Conservation (phyloP, 2,888 invertebrate species). For the Drosophila kokeensis region DNA sequence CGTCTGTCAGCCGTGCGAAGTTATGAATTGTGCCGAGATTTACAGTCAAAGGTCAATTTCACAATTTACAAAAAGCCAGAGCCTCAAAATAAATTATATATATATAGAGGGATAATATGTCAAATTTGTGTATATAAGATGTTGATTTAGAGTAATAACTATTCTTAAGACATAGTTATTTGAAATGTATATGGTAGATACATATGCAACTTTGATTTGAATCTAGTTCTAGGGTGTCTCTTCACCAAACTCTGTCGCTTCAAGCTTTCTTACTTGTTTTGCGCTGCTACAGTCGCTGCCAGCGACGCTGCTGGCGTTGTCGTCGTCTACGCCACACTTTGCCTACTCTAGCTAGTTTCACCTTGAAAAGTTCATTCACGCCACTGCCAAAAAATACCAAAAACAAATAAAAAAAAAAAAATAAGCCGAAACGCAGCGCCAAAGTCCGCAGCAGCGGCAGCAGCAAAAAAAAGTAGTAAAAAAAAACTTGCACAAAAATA, state of each 20-base stretch:
- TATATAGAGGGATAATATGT: neutral
- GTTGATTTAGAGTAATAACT: neutral
- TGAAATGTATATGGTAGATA: neutral
- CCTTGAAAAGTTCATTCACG: constrained; percentile 84
- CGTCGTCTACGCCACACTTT: constrained; percentile 57
- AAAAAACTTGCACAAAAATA: constrained; percentile 81
- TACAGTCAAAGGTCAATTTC: neutral
- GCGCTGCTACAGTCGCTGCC: constrained; percentile 17
- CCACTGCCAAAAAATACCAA: constrained; percentile 51
- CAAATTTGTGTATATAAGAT: neutral
- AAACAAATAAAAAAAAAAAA: constrained; percentile 8
- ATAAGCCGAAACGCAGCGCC: constrained; percentile 74
- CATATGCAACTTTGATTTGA: neutral
- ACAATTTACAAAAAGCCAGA: neutral
- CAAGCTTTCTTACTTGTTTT: neutral
- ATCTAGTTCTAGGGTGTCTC: constrained; percentile 16
- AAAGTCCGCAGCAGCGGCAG: constrained; percentile 53
- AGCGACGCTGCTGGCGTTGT: constrained; percentile 21
- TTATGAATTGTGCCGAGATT: neutral
- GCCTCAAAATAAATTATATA: neutral
- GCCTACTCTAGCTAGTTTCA: constrained; percentile 80
- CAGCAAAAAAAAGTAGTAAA: constrained; percentile 42
- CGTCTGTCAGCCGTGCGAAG: no score
- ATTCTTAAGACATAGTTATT: neutral
- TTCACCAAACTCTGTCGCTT: neutral